Evolutionary conservation across 2,113 vertebrate genomes (phyloP).

Genomic region (Chunga burmeisteri): DNA sequence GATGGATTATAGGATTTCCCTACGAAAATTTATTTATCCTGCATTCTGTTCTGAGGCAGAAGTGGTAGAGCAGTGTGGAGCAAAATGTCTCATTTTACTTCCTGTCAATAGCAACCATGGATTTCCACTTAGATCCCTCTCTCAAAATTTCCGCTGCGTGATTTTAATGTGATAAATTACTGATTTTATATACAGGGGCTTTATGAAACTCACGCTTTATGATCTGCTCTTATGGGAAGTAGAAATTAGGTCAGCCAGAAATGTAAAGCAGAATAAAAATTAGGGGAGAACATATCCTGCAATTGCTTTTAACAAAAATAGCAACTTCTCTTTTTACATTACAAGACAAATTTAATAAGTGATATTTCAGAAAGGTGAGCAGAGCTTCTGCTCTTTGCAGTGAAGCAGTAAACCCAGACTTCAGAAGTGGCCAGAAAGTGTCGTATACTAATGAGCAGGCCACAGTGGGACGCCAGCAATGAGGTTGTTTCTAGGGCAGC

Average conservation of each 20-base stretch:
- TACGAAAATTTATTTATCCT: neutral
- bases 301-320: constrained; percentile 12
- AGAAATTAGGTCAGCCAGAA: constrained; percentile 8
- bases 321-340: neutral
- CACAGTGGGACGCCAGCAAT: neutral
- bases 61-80: neutral
- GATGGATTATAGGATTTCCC: neutral
- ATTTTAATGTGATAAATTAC: constrained; percentile 31
- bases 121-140: constrained; percentile 6
- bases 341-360: neutral
- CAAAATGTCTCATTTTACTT: constrained; percentile 22
- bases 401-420: neutral
- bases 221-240: neutral
- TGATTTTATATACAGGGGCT: constrained; percentile 8
- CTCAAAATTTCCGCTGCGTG: neutral
- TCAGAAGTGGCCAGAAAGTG: neutral
- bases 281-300: neutral
- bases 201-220: neutral
- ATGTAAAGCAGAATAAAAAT: constrained; percentile 4
- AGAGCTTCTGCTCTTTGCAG: neutral
- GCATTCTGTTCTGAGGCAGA: neutral
- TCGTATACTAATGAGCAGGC: neutral
- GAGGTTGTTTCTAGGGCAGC: constrained; percentile 5
- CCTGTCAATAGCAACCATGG: neutral
- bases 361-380: neutral